Percentiles rank a stretch among this genome's conserved stretches.
phyloP scores from a whole-genome alignment of 1,140 invertebrate genomes.

The Thaumetopoea pityocampa region DNA sequence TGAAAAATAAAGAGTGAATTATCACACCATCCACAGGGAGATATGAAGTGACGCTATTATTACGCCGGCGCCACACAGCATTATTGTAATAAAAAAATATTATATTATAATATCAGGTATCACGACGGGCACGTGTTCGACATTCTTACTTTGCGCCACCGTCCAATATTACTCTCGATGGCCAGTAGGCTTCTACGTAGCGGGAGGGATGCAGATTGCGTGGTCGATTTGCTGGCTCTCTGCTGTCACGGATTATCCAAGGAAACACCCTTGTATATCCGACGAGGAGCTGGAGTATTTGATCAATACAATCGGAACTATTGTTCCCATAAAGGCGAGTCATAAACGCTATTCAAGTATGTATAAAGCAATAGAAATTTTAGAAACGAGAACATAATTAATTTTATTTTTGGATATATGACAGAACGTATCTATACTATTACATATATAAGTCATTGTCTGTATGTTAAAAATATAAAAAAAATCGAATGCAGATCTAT shows the following conservation, averaged over 20 bases:
- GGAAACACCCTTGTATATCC: constrained; percentile 84
- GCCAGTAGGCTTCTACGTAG: constrained; percentile 84
- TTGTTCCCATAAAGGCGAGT: constrained; percentile 69
- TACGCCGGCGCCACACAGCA: too few relatives aligned
- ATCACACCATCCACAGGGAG: too few relatives aligned
- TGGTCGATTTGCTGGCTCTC: constrained; percentile 80
- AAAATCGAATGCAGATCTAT: too few relatives aligned
- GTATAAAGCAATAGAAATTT: too few relatives aligned
- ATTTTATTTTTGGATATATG: too few relatives aligned
- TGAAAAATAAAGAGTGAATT: too few relatives aligned
- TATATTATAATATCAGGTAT: constrained; percentile 74
- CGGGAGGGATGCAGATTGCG: constrained; percentile 78
- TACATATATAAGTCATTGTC: too few relatives aligned
- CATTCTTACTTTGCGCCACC: constrained; percentile 78
- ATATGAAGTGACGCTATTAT: too few relatives aligned
- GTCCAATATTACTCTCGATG: constrained; percentile 79
- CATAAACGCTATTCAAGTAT: neutral
- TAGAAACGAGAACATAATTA: too few relatives aligned
- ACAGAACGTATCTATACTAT: too few relatives aligned
- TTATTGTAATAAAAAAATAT: neutral
- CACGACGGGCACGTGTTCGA: constrained; percentile 81
- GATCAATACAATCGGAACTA: constrained; percentile 75
- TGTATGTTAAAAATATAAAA: too few relatives aligned
- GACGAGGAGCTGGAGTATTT: constrained; percentile 84
- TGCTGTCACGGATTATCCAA: constrained; percentile 82